Conservation (phyloP, 1,140 invertebrate species). For the Epicauta chinensis region DNA sequence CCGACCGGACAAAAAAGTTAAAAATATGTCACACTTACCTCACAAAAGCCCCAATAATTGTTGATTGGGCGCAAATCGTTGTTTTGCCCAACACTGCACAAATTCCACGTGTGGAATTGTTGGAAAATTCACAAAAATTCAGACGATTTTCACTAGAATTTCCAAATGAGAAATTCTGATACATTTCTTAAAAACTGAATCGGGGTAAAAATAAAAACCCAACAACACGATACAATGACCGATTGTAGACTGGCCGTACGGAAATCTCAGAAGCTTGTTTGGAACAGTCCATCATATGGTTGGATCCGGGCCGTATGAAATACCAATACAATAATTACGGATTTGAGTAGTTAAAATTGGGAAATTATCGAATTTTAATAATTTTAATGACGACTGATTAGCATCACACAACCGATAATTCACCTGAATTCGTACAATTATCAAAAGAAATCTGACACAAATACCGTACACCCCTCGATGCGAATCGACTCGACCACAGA, state of each 20-base stretch:
- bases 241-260: conserved; percentile 42
- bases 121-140: conserved; percentile 33
- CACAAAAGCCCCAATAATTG: conserved; percentile 26
- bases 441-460: conserved; percentile 6
- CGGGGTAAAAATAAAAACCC: no score
- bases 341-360: not conserved
- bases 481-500: conserved; percentile 21
- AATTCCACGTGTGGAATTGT: conserved; percentile 21
- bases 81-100: conserved; percentile 24
- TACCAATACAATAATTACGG: not conserved
- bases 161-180: conserved; percentile 40
- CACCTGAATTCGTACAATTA: not conserved
- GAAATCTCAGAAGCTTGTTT: conserved; percentile 44
- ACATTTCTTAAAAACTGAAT: conserved; percentile 41
- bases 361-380: no score
- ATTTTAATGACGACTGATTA: no score
- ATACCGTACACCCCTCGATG: conserved; percentile 11
- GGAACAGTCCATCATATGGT: conserved; percentile 36
- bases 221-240: conserved; percentile 38
- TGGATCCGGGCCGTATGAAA: conserved; percentile 13
- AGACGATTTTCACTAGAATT: conserved; percentile 36
- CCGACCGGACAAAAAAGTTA: conserved; percentile 7
- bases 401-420: not conserved
- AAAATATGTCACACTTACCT: conserved; percentile 43
- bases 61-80: conserved; percentile 17